Evolutionary conservation across 2,888 invertebrate genomes (phyloP), one percentile per base, ranked within the genome.

Genomic region (Caenorhabditis sp.): DNA sequence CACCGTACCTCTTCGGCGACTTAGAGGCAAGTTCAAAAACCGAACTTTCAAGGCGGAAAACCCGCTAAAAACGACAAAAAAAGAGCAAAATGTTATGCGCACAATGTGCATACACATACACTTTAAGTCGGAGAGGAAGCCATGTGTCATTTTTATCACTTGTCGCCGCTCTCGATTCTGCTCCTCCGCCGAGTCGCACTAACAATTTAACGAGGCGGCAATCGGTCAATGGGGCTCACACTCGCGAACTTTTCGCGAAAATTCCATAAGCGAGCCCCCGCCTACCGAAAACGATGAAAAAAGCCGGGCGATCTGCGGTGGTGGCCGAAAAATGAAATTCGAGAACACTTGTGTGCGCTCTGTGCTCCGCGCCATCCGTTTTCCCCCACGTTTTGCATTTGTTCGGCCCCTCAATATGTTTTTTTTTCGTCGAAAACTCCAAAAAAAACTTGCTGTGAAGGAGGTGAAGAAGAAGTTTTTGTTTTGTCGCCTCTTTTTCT

Each of bases 241-340:
- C n/a, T n/a, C n/a, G n/a, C n/a, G n/a, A n/a, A n/a, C n/a, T n/a
- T n/a, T n/a, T n/a, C n/a, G n/a, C n/a, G n/a, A n/a, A n/a, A n/a
- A n/a, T n/a, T n/a, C n/a, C n/a, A n/a, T n/a, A n/a, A n/a, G n/a
- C n/a, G n/a, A n/a, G n/a, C n/a, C n/a, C n/a, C n/a, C n/a, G 41
- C 63, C 52, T 30, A 43, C 63, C 52, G n/a, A n/a, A n/a, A n/a
- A 53, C 63, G 22, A 48, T 50, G 62, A 52, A 30, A 55, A 41
- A 41, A 39, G 41, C 55, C 55, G 58, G 43, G 58, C 43, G 58
- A 32, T 55, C 55, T 37, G 39, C 24, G 37, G 9, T 50, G 27
- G 27, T n/a, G 17, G 30, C 11, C 32, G 22, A 37, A 55, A 53
- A n/a, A n/a, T 53, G 65, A 46, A 65, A 65, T 65, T 55, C 43